Base-by-base conservation (phyloP, 2,113 vertebrate genomes). In the Eretmochelys imbricata region DNA sequence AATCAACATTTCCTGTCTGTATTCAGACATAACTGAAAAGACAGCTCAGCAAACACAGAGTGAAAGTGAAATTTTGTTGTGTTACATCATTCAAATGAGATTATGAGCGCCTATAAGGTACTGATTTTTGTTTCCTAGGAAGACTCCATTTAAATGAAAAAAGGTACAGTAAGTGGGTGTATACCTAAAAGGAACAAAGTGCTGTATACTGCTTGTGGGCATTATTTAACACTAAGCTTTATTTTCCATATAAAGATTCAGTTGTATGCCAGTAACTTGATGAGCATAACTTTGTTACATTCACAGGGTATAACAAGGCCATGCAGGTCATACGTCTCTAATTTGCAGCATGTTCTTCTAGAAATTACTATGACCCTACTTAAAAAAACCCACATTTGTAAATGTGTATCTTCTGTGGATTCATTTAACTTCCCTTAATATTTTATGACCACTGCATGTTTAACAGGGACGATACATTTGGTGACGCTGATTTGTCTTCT, bases 71-170 rank as follows among this genome's bases (percentile, higher is more conserved):
- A 93, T 93, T 92, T 83, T 96, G 90, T 96, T 95, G 87, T 55
- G 54, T 95, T 92, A 85, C 94, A 95, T 95, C 90, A 94, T 59
- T 92, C 55, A 89, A 95, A 95, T 95, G 96, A 97, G 96, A 94
- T 95, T 94, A 96, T 92, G 86, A 90, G 85, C 42, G 92, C 65
- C 75, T 85, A 76, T 55, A 93, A 94, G 87, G 42, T 57, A 93
- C 92, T 91, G 94, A 95, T 92, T 86, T 89, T 93, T 94, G 80
- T 96, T 97, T 96, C 93, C 91, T 94, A 69, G 38, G 69, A 95
- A 86, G 82, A 69, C 91, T 82, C 85, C 87, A 93, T 93, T 89
- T 94, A 92, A 97, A 96, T 86, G 82, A 95, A 91, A 80, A 31
- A 48, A 80, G 14, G 78, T 80, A 80, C 78, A 80, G 46, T 50